Conservation (phyloP, 2,797 vertebrate genomes). For the Tinamus major region DNA sequence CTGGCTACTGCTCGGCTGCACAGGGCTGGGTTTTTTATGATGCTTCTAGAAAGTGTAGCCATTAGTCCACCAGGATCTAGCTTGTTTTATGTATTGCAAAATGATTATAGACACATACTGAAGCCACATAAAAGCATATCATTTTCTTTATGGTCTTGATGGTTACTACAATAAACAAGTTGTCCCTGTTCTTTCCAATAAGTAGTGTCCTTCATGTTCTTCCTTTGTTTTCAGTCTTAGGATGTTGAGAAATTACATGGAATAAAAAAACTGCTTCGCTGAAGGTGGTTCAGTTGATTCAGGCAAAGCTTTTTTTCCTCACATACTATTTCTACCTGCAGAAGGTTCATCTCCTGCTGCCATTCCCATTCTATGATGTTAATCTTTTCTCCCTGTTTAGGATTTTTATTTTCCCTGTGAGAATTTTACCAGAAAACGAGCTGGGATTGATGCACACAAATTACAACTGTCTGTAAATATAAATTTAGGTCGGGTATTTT, state of each 20-base stretch:
- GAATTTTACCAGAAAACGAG: background rate
- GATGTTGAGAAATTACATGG: background rate
- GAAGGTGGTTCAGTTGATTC: background rate
- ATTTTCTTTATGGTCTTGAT: background rate
- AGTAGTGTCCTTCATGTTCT: background rate
- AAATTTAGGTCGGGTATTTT: background rate
- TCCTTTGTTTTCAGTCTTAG: background rate
- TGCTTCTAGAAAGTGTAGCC: background rate
- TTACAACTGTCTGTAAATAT: slow-evolving; percentile 4
- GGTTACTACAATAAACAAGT: background rate
- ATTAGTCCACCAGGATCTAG: background rate
- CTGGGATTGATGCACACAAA: background rate
- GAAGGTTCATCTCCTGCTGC: background rate
- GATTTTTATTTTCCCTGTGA: background rate
- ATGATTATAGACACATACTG: background rate
- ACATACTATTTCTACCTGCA: background rate
- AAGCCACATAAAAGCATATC: background rate
- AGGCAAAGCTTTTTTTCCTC: background rate
- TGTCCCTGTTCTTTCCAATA: background rate
- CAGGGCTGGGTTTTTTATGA: background rate
- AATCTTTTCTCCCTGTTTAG: background rate
- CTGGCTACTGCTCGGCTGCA: background rate
- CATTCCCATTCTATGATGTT: background rate
- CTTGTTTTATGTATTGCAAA: background rate
- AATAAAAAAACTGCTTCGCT: background rate